Conservation (phyloP, 2,888 invertebrate species). For the Hemithea aestivaria region DNA sequence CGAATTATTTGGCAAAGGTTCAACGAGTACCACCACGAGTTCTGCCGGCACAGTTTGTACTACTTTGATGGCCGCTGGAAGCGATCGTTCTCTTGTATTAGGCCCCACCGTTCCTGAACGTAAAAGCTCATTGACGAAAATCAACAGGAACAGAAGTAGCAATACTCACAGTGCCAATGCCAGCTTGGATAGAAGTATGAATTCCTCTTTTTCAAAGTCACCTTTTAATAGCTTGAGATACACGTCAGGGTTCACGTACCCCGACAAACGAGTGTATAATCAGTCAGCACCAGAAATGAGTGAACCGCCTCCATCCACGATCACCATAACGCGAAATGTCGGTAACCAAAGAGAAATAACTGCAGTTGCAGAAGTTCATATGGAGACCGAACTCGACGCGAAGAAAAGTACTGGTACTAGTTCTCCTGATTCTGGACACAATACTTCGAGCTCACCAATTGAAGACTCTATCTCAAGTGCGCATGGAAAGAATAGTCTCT, state of each 20-base stretch:
- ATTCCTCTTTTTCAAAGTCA: constrained; percentile 61
- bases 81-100: constrained; percentile 79
- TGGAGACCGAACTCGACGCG: constrained; percentile 64
- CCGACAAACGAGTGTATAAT: constrained; percentile 56
- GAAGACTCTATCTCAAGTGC: constrained; percentile 86
- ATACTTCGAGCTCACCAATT: constrained; percentile 88
- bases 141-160: constrained; percentile 73
- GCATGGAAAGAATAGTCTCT: constrained; percentile 83
- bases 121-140: constrained; percentile 85
- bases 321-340: constrained; percentile 64
- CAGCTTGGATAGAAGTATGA: constrained; percentile 77
- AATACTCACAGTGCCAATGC: constrained; percentile 74
- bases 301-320: constrained; percentile 49
- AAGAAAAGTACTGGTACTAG: constrained; percentile 83
- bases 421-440: constrained; percentile 89
- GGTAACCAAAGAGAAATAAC: constrained; percentile 76
- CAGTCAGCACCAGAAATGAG: constrained; percentile 61
- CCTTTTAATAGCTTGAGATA: constrained; percentile 64
- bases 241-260: constrained; percentile 53
- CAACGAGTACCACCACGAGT: constrained; percentile 93
- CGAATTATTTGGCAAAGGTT: constrained; percentile 94
- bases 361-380: constrained; percentile 79
- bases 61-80: constrained; percentile 84
- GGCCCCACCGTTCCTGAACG: constrained; percentile 91
- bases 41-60: constrained; percentile 95